phyloP scores from a whole-genome alignment of 35 echinoderm and acorn worm genomes.

The Ophiothrix spiculata region DNA sequence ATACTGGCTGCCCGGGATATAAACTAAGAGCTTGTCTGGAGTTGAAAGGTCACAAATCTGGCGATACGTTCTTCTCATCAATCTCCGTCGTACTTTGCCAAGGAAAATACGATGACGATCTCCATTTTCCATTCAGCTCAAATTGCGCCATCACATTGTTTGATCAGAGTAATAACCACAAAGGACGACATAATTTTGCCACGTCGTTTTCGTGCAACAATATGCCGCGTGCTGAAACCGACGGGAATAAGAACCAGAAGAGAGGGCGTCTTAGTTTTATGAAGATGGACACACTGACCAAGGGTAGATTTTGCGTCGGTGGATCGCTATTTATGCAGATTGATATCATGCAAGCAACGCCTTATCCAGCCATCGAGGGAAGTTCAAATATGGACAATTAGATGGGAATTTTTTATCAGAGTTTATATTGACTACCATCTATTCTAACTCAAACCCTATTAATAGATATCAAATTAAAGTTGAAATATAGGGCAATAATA shows the following conservation, averaged over 20 bases:
- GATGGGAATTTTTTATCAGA: no score
- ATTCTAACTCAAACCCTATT: no score
- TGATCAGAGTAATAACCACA: slow-evolving; percentile 44
- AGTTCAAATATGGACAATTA: no score
- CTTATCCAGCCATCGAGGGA: no score
- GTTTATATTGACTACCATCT: no score
- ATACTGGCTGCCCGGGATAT: slow-evolving; percentile 72
- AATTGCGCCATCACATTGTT: slow-evolving; percentile 70
- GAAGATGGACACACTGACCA: slow-evolving; percentile 76
- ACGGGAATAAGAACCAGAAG: slow-evolving; percentile 50
- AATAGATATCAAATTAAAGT: no score
- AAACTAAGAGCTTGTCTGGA: slow-evolving; percentile 74
- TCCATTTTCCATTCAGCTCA: slow-evolving; percentile 79
- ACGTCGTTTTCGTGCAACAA: slow-evolving; percentile 70
- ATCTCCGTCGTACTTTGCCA: slow-evolving; percentile 74
- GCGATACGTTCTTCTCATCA: slow-evolving; percentile 58
- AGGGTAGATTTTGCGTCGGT: slow-evolving; percentile 61
- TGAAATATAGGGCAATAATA: no score
- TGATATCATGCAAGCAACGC: slow-evolving; percentile 12
- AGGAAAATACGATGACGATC: slow-evolving; percentile 57
- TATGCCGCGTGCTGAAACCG: slow-evolving; percentile 55
- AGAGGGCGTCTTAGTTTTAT: slow-evolving; percentile 76
- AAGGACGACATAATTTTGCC: slow-evolving; percentile 23
- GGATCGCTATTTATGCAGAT: slow-evolving; percentile 54
- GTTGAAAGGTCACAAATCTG: slow-evolving; percentile 61